Percentiles rank a stretch among this genome's conserved stretches.
Conservation (phyloP, 1,140 invertebrate species). For the Achatina immaculata region DNA sequence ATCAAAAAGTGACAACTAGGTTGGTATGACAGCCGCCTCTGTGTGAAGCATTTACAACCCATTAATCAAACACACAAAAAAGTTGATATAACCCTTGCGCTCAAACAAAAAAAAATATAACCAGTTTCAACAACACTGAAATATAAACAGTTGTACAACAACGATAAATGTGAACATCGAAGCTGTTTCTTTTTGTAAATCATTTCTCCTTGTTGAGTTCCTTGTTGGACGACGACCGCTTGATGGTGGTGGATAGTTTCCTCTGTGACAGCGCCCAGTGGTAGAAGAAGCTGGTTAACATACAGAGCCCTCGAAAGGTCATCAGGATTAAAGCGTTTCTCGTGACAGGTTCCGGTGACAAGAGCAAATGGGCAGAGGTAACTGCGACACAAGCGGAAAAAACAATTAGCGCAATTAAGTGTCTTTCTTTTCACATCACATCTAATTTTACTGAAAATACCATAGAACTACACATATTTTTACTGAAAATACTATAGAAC, state of each 20-base stretch:
- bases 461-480: too few relatives aligned
- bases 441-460: too few relatives aligned
- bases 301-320: background rate
- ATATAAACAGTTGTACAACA: background rate
- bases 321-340: background rate
- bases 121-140: background rate
- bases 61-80: too few relatives aligned
- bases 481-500: too few relatives aligned
- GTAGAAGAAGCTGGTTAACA: slow-evolving; percentile 13
- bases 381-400: background rate
- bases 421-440: too few relatives aligned
- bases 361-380: background rate
- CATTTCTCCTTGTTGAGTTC: slow-evolving; percentile 23
- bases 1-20: too few relatives aligned
- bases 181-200: background rate
- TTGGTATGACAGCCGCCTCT: too few relatives aligned
- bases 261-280: slow-evolving; percentile 15
- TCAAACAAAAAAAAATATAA: too few relatives aligned
- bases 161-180: background rate
- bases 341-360: background rate
- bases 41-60: too few relatives aligned
- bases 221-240: background rate
- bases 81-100: too few relatives aligned
- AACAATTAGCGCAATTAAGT: too few relatives aligned
- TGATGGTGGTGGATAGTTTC: background rate